Evolutionary conservation across 1,140 invertebrate species (phyloP).

Genomic region (Drosophila takahashii): DNA sequence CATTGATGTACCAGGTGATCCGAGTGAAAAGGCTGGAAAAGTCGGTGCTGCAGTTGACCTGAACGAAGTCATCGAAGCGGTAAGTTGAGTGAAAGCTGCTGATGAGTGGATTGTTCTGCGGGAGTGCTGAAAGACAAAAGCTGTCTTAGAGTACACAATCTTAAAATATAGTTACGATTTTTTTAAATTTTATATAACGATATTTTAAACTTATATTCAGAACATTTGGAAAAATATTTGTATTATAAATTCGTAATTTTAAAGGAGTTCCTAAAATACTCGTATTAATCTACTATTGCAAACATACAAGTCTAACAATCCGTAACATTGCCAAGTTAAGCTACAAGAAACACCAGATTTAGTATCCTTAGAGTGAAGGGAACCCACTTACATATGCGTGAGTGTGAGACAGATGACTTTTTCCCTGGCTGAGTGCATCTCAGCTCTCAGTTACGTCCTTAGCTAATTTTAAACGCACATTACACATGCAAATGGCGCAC

Average conservation of each 20-base stretch:
- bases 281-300: conserved; percentile 3
- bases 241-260: no score
- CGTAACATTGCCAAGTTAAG: not conserved
- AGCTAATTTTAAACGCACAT: conserved; percentile 75
- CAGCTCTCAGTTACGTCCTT: conserved; percentile 54
- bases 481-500: conserved; percentile 74
- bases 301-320: conserved; percentile 7
- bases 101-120: conserved; percentile 86
- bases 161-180: no score
- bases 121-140: conserved; percentile 85
- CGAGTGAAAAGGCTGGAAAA: conserved; percentile 87
- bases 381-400: not conserved
- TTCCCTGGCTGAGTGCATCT: conserved; percentile 42
- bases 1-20: conserved; percentile 88
- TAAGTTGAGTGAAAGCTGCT: conserved; percentile 85
- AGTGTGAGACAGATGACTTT: conserved; percentile 28
- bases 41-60: conserved; percentile 87
- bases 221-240: no score
- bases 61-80: conserved; percentile 86
- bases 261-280: no score
- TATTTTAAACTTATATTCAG: no score
- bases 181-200: no score
- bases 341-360: not conserved
- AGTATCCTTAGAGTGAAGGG: conserved; percentile 3
- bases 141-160: no score